Percentiles rank a stretch among this genome's conserved stretches.
Evolutionary conservation across 35 echinoderm and acorn worm genomes (phyloP).

Genomic region (Apostichopus parvimensis): DNA sequence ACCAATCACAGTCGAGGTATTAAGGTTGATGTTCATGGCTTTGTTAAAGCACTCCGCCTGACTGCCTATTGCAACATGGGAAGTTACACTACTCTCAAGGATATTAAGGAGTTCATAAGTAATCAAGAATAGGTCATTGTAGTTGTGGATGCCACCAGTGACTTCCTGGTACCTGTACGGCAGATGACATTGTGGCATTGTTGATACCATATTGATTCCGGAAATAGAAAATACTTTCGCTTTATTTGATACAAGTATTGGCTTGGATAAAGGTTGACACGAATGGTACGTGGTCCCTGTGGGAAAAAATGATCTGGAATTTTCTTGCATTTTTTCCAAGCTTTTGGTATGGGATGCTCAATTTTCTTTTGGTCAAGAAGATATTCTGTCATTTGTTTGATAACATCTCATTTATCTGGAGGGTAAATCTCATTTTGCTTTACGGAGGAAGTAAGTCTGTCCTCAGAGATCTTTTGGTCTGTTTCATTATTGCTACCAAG

Average conservation of each 20-base stretch:
- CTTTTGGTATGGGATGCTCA: not conserved
- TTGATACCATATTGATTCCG: not conserved
- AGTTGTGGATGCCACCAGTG: not conserved
- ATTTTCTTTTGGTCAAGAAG: not conserved
- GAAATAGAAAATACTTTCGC: constrained; percentile 1
- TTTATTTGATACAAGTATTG: not conserved
- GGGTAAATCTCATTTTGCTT: not conserved
- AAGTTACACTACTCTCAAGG: too few species aligned
- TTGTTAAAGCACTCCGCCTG: too few species aligned
- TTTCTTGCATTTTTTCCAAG: not conserved
- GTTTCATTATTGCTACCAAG: not conserved
- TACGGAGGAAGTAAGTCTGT: not conserved
- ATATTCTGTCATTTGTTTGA: not conserved
- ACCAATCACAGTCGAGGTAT: too few species aligned
- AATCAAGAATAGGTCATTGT: too few species aligned
- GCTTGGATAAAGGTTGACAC: constrained; percentile 7
- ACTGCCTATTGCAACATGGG: too few species aligned
- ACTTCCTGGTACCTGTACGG: constrained; percentile 45
- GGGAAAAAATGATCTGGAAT: not conserved
- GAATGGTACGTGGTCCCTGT: not conserved
- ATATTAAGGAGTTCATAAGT: too few species aligned
- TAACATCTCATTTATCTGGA: not conserved
- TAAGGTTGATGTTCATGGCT: too few species aligned
- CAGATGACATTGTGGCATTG: constrained; percentile 22
- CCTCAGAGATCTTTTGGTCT: not conserved